These are phyloP conservation scores for Caenorhabditis remanei DNA, from an alignment of 1,140 invertebrate species.

Conservation along the genomic window DNA sequence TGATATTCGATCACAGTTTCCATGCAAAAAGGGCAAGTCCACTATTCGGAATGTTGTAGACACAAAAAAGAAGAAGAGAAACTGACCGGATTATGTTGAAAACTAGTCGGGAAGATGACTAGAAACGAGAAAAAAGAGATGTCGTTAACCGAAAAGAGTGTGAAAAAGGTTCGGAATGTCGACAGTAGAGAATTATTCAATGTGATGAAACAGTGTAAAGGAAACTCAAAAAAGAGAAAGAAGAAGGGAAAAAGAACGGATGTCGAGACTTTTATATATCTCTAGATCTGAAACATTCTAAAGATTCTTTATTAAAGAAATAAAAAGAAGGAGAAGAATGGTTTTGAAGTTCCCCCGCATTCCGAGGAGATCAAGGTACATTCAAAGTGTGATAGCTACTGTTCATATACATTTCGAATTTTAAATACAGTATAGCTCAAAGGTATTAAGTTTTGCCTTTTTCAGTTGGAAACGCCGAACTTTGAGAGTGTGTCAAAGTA, in stretches of 20 bases:
- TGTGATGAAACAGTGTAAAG: conserved; percentile 1
- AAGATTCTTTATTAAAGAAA: too few species aligned
- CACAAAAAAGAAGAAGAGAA: background rate
- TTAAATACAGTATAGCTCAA: too few species aligned
- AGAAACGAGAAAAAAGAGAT: conserved; percentile 2
- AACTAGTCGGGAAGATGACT: conserved; percentile 37
- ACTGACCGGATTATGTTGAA: conserved; percentile 46
- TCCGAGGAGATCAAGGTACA: too few species aligned
- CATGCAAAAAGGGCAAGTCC: conserved; percentile 19
- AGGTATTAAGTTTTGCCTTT: too few species aligned
- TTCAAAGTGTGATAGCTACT: too few species aligned
- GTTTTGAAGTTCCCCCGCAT: too few species aligned
- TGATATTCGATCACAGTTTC: background rate
- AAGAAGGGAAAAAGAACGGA: background rate
- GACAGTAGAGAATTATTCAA: background rate
- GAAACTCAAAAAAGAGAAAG: background rate
- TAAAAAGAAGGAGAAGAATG: too few species aligned
- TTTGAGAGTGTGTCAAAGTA: too few species aligned
- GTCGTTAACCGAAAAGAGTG: background rate
- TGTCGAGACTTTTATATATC: background rate
- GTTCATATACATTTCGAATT: too few species aligned
- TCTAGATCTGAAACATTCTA: too few species aligned
- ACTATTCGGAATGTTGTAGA: background rate
- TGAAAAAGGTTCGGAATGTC: conserved; percentile 41
- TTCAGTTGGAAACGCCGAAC: too few species aligned